Conservation (phyloP, 1,140 invertebrate genomes). For the Nephila pilipes region DNA sequence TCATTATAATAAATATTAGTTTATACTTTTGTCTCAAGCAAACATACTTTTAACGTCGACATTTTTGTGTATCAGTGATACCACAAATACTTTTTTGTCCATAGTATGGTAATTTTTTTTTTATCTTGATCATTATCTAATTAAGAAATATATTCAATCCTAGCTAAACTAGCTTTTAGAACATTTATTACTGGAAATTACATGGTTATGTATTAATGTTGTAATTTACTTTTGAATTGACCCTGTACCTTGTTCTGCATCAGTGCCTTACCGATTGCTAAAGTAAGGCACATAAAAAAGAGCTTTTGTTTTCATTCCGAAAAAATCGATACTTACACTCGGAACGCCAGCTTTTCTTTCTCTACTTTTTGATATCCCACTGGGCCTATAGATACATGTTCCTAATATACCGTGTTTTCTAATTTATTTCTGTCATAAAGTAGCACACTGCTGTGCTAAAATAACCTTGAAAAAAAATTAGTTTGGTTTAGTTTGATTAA, state of each 20-base stretch:
- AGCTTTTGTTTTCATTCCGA: not conserved
- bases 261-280: not conserved
- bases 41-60: too few species aligned
- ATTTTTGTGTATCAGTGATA: too few species aligned
- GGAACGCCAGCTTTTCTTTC: not conserved
- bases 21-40: too few species aligned
- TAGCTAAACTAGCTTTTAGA: too few species aligned
- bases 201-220: too few species aligned
- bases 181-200: too few species aligned
- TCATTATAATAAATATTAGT: too few species aligned
- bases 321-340: not conserved
- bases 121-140: too few species aligned
- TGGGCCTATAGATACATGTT: not conserved
- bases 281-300: not conserved
- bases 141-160: too few species aligned
- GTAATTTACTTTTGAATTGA: not conserved
- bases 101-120: too few species aligned
- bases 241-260: not conserved
- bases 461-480: not conserved
- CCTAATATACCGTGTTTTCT: not conserved
- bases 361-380: not conserved
- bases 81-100: too few species aligned
- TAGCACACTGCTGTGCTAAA: not conserved
- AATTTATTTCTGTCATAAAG: not conserved
- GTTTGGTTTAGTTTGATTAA: too few species aligned